Evolutionary conservation across 2,888 invertebrate species (phyloP), one percentile per base, ranked within the genome.

Genomic region (Chirona hameri): DNA sequence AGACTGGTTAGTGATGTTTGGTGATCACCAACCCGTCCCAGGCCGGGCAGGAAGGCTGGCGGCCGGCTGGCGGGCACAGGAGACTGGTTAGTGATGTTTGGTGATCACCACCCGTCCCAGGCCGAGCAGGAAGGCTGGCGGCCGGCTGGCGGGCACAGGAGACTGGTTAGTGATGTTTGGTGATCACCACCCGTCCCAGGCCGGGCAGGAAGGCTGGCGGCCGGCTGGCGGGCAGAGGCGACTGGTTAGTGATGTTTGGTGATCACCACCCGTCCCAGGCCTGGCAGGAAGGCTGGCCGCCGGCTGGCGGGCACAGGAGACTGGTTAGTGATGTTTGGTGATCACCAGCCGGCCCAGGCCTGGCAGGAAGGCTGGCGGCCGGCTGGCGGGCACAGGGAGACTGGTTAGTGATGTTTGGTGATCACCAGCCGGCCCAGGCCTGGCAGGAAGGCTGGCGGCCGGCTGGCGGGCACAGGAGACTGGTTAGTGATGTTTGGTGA

Each of bases 11-110:
- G 39, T 2, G 39, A 39, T 2, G 7, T 39, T 89, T 88, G 81
- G 88, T 87, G 52, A 91, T 91, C 29, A 86, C 86, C 24, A 86
- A n/a, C 84, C 82, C 87, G 87, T 0, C 86, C 81, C n/a, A 88
- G 84, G 15, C 86, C 83, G 24, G 79, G 52, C 27, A 81, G 60
- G 65, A 83, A 83, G 27, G 48, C 39, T 1, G 81, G 82, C 27
- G 46, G 81, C 0, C 14, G 18, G 15, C 82, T 69, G 52, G 72
- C 1, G 29, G 18, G 82, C 79, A 83, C 72, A 82, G 83, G 39
- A 2, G 39, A 39, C 39, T 39, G 39, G 39, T 39, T 39, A 39
- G 39, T 2, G 39, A 39, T 2, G 7, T 39, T 89, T 88, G 81
- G 88, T 87, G 52, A 91, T 91, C 29, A 86, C 86, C 24, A 86